Conservation (phyloP, 1,140 invertebrate species). For the Anastrepha ludens region DNA sequence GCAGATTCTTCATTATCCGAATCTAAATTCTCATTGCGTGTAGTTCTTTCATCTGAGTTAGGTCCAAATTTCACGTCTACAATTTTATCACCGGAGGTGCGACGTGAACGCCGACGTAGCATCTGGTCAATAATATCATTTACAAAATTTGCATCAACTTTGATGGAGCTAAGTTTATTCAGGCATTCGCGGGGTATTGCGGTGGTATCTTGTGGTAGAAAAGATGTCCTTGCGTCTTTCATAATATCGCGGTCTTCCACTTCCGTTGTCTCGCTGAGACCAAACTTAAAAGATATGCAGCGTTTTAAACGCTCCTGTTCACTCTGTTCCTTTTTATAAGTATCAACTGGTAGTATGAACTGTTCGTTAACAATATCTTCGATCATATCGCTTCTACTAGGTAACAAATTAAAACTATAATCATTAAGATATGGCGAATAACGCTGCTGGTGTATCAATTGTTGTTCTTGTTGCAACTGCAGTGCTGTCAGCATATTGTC, state of each 20-base stretch:
- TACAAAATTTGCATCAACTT: slow-evolving; percentile 36
- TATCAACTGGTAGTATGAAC: slow-evolving; percentile 61
- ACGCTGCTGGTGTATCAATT: slow-evolving; percentile 43
- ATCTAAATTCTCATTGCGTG: background rate
- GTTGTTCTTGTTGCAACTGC: slow-evolving; percentile 58
- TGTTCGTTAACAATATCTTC: slow-evolving; percentile 67
- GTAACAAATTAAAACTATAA: slow-evolving; percentile 57
- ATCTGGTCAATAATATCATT: slow-evolving; percentile 26
- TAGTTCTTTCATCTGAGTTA: background rate
- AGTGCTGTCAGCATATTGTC: slow-evolving; percentile 70
- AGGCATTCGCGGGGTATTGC: slow-evolving; percentile 65
- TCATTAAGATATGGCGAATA: slow-evolving; percentile 59
- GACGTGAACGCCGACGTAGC: slow-evolving; percentile 33
- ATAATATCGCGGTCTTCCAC: slow-evolving; percentile 70
- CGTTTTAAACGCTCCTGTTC: slow-evolving; percentile 60
- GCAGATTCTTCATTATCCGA: background rate
- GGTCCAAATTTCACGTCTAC: background rate
- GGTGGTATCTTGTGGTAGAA: slow-evolving; percentile 65
- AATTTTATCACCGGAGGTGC: background rate
- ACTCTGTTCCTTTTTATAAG: slow-evolving; percentile 46
- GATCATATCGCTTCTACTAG: slow-evolving; percentile 57
- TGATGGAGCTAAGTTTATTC: slow-evolving; percentile 50
- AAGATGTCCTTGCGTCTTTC: slow-evolving; percentile 72
- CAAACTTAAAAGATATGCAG: slow-evolving; percentile 67
- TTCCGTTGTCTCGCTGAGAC: slow-evolving; percentile 65